Conservation (phyloP, 2,888 invertebrate genomes). For the Cosmia trapezina region DNA sequence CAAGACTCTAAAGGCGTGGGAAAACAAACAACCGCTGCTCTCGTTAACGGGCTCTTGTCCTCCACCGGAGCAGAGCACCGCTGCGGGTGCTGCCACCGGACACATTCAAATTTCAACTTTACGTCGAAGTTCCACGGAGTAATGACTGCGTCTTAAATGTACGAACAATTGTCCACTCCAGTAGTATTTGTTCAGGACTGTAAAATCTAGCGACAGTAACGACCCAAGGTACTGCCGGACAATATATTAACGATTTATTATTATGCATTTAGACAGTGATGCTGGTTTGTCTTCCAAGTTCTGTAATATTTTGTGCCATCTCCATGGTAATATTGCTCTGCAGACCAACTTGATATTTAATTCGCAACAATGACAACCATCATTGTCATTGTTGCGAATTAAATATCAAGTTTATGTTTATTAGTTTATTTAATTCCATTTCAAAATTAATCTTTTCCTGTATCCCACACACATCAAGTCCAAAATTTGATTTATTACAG, state of each 20-base stretch:
- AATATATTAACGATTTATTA: slow-evolving; percentile 54
- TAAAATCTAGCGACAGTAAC: slow-evolving; percentile 70
- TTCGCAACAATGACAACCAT: slow-evolving; percentile 3
- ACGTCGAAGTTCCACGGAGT: slow-evolving; percentile 17
- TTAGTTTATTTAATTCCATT: neutral
- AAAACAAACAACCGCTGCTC: slow-evolving; percentile 84
- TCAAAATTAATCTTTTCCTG: slow-evolving; percentile 36
- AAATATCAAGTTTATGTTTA: too few species aligned
- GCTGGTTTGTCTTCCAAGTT: neutral
- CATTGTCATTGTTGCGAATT: too few species aligned
- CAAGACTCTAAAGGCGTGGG: slow-evolving; percentile 81
- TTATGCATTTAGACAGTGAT: slow-evolving; percentile 63
- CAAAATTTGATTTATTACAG: slow-evolving; percentile 46
- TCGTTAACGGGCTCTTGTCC: slow-evolving; percentile 82
- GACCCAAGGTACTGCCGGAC: slow-evolving; percentile 69
- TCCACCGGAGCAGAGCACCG: slow-evolving; percentile 64
- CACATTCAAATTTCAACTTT: slow-evolving; percentile 63
- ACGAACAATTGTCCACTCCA: slow-evolving; percentile 43
- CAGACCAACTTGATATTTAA: slow-evolving; percentile 10
- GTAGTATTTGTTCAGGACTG: slow-evolving; percentile 71
- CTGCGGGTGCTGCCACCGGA: slow-evolving; percentile 71
- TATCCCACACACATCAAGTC: slow-evolving; percentile 13
- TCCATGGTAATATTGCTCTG: neutral
- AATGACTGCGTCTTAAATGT: slow-evolving; percentile 11
- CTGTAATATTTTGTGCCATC: slow-evolving; percentile 26